Percentiles rank a stretch among this genome's conserved stretches.
These are phyloP conservation scores for Bergia puertoricense DNA, from an alignment of 92 coral and sea anemone genomes.

Conservation along the genomic window DNA sequence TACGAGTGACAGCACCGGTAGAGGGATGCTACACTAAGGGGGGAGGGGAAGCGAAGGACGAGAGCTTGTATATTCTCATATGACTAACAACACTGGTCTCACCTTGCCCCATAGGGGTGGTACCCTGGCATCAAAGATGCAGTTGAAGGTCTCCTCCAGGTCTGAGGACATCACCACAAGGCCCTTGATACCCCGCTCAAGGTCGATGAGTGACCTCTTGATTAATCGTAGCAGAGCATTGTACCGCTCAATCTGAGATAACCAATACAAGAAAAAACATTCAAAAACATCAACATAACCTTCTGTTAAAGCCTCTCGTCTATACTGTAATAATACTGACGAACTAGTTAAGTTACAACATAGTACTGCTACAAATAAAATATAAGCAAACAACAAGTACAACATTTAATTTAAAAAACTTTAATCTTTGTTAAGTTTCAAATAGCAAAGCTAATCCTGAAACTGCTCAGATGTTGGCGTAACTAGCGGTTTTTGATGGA, in stretches of 20 bases:
- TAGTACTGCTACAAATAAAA: too few relatives aligned
- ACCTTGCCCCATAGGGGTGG: conserved; percentile 99
- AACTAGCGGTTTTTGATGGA: too few relatives aligned
- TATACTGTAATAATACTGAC: too few relatives aligned
- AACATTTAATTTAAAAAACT: too few relatives aligned
- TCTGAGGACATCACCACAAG: conserved; percentile 99
- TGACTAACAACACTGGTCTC: background rate
- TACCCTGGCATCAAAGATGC: conserved; percentile 93
- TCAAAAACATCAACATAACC: background rate
- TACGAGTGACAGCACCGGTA: too few relatives aligned
- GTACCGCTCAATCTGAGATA: conserved; percentile 83
- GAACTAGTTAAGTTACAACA: too few relatives aligned
- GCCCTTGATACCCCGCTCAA: conserved; percentile 98
- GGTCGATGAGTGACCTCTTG: conserved; percentile 88
- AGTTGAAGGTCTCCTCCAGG: conserved; percentile 93
- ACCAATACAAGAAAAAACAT: background rate
- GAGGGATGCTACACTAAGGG: too few relatives aligned
- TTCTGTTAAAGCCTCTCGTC: too few relatives aligned
- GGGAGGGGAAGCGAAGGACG: background rate
- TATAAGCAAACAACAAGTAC: too few relatives aligned
- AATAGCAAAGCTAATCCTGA: too few relatives aligned
- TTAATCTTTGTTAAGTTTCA: too few relatives aligned
- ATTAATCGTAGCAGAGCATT: conserved; percentile 81
- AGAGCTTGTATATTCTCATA: background rate
- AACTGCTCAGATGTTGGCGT: too few relatives aligned